phyloP scores from a whole-genome alignment of 2,797 vertebrate species.

The Enteromius fasciolatus region DNA sequence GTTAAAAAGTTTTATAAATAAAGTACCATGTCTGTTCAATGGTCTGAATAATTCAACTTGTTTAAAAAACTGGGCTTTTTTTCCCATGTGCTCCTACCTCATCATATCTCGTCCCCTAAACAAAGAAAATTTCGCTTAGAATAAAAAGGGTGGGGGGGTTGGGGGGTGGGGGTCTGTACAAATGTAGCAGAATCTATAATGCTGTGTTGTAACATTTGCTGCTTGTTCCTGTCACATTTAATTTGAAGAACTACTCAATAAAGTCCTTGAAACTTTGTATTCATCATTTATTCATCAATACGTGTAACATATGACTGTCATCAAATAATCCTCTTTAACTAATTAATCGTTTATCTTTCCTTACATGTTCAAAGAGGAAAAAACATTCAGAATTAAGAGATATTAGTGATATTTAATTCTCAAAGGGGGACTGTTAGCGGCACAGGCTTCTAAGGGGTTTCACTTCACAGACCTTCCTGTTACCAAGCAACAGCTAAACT shows the following conservation, averaged over 20 bases:
- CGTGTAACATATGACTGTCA: neutral
- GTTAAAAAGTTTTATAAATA: neutral
- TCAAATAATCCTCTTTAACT: neutral
- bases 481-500: constrained; percentile 61
- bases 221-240: neutral
- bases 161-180: neutral
- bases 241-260: constrained; percentile 3
- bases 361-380: constrained; percentile 25
- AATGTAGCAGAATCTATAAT: neutral
- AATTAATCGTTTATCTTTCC: neutral
- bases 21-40: neutral
- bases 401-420: constrained; percentile 33
- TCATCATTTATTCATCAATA: neutral
- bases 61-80: neutral
- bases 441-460: constrained; percentile 51
- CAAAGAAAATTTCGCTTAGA: neutral
- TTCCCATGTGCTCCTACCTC: neutral
- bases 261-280: constrained; percentile 13
- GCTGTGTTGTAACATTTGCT: neutral
- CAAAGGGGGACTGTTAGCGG: constrained; percentile 44
- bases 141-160: neutral
- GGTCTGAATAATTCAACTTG: neutral
- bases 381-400: constrained; percentile 30
- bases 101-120: neutral
- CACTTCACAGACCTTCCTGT: constrained; percentile 58